phyloP scores from a whole-genome alignment of 2,888 invertebrate species.

The Diaprepes abbreviatus region DNA sequence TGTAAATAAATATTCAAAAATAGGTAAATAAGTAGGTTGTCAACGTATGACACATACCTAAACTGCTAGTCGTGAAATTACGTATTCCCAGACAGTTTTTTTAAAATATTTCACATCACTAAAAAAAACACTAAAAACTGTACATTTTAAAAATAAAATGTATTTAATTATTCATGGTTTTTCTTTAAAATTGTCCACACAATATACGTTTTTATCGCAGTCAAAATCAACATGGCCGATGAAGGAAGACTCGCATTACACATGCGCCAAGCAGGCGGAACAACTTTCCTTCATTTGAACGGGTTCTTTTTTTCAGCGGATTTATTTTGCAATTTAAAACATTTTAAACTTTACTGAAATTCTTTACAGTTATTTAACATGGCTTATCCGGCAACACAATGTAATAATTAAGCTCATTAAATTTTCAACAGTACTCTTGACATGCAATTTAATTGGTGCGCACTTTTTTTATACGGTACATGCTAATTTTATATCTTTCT shows the following conservation, averaged over 20 bases:
- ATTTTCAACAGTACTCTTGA: constrained; percentile 20
- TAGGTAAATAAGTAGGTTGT: constrained; percentile 49
- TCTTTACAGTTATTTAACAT: constrained; percentile 38
- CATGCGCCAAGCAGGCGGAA: constrained; percentile 37
- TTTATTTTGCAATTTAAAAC: constrained; percentile 44
- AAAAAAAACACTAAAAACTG: constrained; percentile 11
- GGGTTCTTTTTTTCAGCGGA: constrained; percentile 39
- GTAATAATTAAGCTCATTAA: constrained; percentile 36
- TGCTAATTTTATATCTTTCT: neutral
- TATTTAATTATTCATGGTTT: constrained; percentile 7
- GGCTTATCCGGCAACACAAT: constrained; percentile 21
- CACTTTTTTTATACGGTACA: neutral
- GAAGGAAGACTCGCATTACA: constrained; percentile 19
- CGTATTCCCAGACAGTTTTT: neutral
- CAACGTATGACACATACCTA: constrained; percentile 48
- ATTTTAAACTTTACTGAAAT: constrained; percentile 32
- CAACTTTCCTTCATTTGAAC: constrained; percentile 44
- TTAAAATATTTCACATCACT: constrained; percentile 23
- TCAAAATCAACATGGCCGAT: constrained; percentile 44
- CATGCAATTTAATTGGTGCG: neutral
- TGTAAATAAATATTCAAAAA: constrained; percentile 48
- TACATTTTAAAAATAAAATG: constrained; percentile 20
- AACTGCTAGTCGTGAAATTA: constrained; percentile 13
- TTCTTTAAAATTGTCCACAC: constrained; percentile 31
- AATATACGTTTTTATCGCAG: constrained; percentile 34